Base-by-base conservation (phyloP, 2,888 invertebrate species). In the Meliscaeva auricollis region DNA sequence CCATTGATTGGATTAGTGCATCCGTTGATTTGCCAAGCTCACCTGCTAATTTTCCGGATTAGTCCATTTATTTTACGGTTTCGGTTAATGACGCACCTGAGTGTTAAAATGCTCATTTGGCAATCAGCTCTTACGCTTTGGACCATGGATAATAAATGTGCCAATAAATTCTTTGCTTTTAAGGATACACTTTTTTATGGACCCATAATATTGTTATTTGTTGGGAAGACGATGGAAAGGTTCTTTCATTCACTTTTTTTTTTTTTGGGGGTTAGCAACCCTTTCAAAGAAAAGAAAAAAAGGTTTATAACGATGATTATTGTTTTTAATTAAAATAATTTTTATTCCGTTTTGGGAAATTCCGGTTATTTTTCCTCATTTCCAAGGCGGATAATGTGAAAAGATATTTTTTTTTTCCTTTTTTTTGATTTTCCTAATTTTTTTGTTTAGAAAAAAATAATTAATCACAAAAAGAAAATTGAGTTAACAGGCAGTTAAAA, bases 271-370 rank as follows among this genome's bases (percentile, higher is more conserved):
- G 35, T 4, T 35, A 17, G 35, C 9, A 38, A 13, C 9, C 38
- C 6, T 38, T 9, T 9, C 38, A 9, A 9, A 2, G 1, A 3
- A 38, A 35, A 35, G 9, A 35, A 3, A 9, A 11, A 9, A 38
- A 9, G 38, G 9, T 11, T 35, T 9, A 38, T 38, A 38, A 56
- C 17, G 35, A 32, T 56, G 35, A 56, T 56, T 35, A 56, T 35
- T 56, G 56, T 56, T 56, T 52, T 56, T 35, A 56, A 56, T 56
- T 56, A 56, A 56, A 56, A 56, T 35, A 17, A 17, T 56, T 56
- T 35, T 32, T 35, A 35, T 35, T 56, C 13, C 17, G 17, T 56
- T 56, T 56, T 17, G 13, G 17, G 11, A 56, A 56, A 17, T 32
- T 15, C 56, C 13, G 7, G 17, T 5, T 35, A 20, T 56, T 17